Evolutionary conservation across 2,113 vertebrate genomes (phyloP), one percentile per base, ranked within the genome.

Genomic region (Tauraco erythrolophus): DNA sequence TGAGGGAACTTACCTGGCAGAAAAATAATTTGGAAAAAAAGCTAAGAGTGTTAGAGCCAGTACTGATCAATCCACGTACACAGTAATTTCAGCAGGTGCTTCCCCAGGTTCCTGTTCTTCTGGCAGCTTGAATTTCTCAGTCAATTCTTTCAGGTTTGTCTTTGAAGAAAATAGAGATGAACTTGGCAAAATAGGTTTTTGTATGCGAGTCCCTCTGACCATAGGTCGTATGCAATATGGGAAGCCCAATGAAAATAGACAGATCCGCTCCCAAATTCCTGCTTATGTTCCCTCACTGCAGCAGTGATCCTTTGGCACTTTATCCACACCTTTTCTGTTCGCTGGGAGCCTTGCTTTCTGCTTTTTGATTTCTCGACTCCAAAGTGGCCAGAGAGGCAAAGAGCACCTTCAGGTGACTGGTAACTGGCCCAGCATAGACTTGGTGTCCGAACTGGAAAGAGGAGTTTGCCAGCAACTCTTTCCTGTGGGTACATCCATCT

Each of bases 401-500:
- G 23, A 69, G 43, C 54, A 58, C 50, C 43, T 93, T 69, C n/a
- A 74, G 54, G 65, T 78, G 82, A 37, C 54, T 28, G 60, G 14
- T 79, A 69, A 54, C 60, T 35, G 74, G 37, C 66, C 45, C 61
- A 48, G 19, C 27, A 27, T 31, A 74, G 48, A n/a, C 22, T 30
- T 57, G 15, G 11, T 70, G 51, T 60, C 80, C 2, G 2, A 89
- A 70, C 33, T 65, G 37, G 56, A 43, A 69, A 24, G 68, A 48
- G 9, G 22, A 28, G 35, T 62, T 90, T 74, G 37, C n/a, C 62
- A 37, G 48, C 54, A 69, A 5, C 17, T 79, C 61, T 45, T 66
- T 25, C 23, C 70, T 51, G 16, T 61, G 45, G 23, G 19, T 64
- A 43, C 0, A 1, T 48, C 51, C 0, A 0, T 81, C 68, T 62